Percentiles rank a stretch among this genome's conserved stretches.
Evolutionary conservation across 1,140 invertebrate species (phyloP).

Genomic region (Portunus trituberculatus): DNA sequence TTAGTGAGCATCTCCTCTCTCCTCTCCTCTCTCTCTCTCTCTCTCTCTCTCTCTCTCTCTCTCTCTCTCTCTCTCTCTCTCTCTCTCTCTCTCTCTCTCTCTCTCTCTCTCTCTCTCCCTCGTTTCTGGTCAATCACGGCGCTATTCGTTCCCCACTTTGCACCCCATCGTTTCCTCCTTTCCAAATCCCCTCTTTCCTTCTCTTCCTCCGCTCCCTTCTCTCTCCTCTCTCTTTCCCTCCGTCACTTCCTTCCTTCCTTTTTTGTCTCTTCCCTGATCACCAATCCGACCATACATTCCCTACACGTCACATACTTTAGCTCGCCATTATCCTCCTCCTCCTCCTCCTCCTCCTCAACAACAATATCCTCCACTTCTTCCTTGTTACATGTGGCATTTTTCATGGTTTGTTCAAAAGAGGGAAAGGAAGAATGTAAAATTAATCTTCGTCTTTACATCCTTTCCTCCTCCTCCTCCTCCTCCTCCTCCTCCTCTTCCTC

Average conservation of each 20-base stretch:
- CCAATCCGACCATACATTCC: neutral
- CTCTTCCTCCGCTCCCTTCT: neutral
- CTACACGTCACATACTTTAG: neutral
- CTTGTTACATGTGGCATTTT: slow-evolving; percentile 13
- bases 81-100: neutral
- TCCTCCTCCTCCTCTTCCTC: neutral
- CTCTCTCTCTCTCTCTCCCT: neutral
- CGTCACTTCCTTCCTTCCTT: neutral
- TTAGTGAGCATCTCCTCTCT: too few species aligned
- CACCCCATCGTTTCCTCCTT: neutral
- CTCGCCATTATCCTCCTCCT: neutral
- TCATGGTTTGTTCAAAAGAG: slow-evolving; percentile 3
- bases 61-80: neutral
- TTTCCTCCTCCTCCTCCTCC: neutral
- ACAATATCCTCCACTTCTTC: neutral
- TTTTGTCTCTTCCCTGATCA: neutral
- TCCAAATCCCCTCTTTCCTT: neutral
- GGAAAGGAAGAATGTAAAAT: neutral
- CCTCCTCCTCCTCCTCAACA: neutral
- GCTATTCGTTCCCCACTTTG: neutral
- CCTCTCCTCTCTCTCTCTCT: too few species aligned
- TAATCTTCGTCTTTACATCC: neutral
- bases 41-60: too few species aligned
- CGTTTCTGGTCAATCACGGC: neutral
- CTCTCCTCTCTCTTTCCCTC: neutral